Base-by-base conservation (phyloP, 2,888 invertebrate genomes). In the Amblyjoppa fuscipennis region DNA sequence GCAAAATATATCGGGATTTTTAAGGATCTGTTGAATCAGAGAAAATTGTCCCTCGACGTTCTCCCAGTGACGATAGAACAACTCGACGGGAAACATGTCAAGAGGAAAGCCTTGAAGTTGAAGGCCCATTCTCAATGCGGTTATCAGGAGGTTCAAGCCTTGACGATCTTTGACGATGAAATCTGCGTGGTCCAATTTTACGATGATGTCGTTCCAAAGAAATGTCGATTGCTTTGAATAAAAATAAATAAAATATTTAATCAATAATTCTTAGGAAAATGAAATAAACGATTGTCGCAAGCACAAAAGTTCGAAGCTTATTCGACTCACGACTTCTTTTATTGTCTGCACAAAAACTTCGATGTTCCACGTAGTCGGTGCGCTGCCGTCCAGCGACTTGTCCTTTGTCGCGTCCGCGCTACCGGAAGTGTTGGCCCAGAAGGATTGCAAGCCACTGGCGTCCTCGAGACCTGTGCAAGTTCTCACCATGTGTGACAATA, bases 21-120 rank as follows among this genome's bases (percentile, higher is more conserved):
- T 98, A 38, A 99, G 94, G 88, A 99, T 97, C 89, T 97, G 97
- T 86, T 97, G 96, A 59, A 99, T 96, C 88, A 99, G 95, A 86
- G 98, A 98, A 93, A 99, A 96, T 95, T 98, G 99, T 66, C 98
- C 98, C 93, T 99, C 99, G 31, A 97, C 95, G 94, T 99, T 98
- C 83, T 97, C 97, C 99, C 99, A 99, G 87, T 97, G 96, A 66
- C 98, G 96, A 94, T 98, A 99, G 87, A 99, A 95, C 89, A 97
- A 96, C 93, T 99, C 98, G 31, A 99, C 96, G 0, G 99, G 99
- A 91, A 98, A 98, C 89, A 96, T 95, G 73, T 96, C 96, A 51
- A 96, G 95, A 0, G 96, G 96, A 91, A 96, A 96, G 85, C 96
- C 96, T 87, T 97, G 96, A 87, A 96, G 96, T 93, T 98, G 97